These are phyloP conservation scores for Discoglossus pictus DNA, from an alignment of 2,797 vertebrate species.

Conservation along the genomic window DNA sequence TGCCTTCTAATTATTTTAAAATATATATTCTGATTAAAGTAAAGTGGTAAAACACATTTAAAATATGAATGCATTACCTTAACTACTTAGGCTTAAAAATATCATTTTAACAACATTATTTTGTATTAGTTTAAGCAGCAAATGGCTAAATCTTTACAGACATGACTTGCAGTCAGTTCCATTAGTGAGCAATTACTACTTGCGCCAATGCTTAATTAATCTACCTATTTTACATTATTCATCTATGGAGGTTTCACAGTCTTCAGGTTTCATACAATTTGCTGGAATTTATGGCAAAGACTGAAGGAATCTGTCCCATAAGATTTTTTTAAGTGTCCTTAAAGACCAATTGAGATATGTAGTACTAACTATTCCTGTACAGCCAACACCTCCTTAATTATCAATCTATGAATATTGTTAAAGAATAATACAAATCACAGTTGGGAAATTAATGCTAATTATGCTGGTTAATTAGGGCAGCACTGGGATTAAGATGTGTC, in stretches of 20 bases:
- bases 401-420: slow-evolving; percentile 80
- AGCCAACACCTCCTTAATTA: slow-evolving; percentile 82
- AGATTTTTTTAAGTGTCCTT: slow-evolving; percentile 66
- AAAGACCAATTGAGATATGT: slow-evolving; percentile 80
- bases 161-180: background rate
- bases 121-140: background rate
- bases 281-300: slow-evolving; percentile 10
- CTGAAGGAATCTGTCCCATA: slow-evolving; percentile 16
- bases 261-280: background rate
- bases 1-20: too few species aligned
- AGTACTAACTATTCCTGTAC: slow-evolving; percentile 78
- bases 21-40: too few species aligned
- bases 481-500: slow-evolving; percentile 73
- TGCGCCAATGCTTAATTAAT: slow-evolving; percentile 26
- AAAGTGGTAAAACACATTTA: too few species aligned
- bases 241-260: background rate
- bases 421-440: slow-evolving; percentile 72
- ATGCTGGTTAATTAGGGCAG: slow-evolving; percentile 82
- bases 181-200: background rate
- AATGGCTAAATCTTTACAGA: background rate
- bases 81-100: too few species aligned
- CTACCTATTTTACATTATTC: background rate
- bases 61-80: too few species aligned
- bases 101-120: too few species aligned
- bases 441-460: slow-evolving; percentile 83